Evolutionary conservation across 1,140 invertebrate species (phyloP), one percentile per base, ranked within the genome.

Genomic region (Leptinotarsa texana): DNA sequence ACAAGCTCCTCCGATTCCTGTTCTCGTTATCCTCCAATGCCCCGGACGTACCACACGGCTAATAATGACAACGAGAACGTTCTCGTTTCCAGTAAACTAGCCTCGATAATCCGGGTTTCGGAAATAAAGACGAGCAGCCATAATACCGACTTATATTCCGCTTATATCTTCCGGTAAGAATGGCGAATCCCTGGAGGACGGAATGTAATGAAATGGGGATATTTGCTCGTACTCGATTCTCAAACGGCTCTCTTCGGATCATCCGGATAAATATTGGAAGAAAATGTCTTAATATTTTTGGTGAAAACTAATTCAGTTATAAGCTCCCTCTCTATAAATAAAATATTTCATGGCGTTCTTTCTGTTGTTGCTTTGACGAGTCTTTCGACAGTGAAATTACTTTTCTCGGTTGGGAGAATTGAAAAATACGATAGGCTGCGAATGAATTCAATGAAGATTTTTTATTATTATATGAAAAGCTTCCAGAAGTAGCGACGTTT

Each of bases 181-280:
- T 22, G 65, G 42, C 42, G 22, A 42, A 24, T 22, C 27, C 42
- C 24, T 6, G 18, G 65, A 27, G 65, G 24, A 67, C 4, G 27
- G 18, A 17, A 24, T 33, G 65, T 67, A 27, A 67, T 67, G 27
- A 67, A 67, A 67, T 67, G 42, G 65, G 15, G 24, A 42, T 33
- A 33, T 33, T 67, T 67, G n/a, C 13, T 24, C 65, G 42, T 33
- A 24, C 65, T 27, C 65, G 27, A 67, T 67, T 67, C 27, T 42
- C 65, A 67, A 42, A 24, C 42, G 13, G 6, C 13, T 67, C n/a
- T 24, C 8, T 24, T 42, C 15, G n/a, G 65, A 67, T 67, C 18
- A 67, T 67, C 65, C 24, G 42, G 65, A 67, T 42, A 67, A 67
- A 67, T 67, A 67, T 67, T 67, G 27, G 65, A n/a, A 33, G 65